phyloP scores from a whole-genome alignment of 2,888 invertebrate genomes.

The Ctena decussata region DNA sequence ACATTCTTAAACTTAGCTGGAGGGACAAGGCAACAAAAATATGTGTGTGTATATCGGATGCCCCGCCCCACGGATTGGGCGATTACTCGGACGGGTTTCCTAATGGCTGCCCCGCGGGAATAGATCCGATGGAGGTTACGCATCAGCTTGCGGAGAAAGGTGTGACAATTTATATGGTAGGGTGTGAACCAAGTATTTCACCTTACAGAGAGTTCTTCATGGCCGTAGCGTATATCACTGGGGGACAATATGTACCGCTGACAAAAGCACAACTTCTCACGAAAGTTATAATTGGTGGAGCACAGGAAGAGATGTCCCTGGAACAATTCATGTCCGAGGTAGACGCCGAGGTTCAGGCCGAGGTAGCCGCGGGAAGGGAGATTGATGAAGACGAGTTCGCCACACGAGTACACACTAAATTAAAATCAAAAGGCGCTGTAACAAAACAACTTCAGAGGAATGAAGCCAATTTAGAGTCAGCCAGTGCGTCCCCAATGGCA shows the following conservation, averaged over 20 bases:
- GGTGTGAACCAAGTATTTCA: constrained; percentile 74
- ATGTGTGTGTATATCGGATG: constrained; percentile 78
- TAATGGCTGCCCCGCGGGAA: constrained; percentile 77
- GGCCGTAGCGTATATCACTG: constrained; percentile 76
- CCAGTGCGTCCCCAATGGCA: background rate
- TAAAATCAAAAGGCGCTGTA: constrained; percentile 40
- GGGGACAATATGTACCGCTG: constrained; percentile 81
- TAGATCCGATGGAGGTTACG: constrained; percentile 74
- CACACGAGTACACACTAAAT: constrained; percentile 23
- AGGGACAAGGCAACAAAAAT: constrained; percentile 76
- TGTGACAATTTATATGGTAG: constrained; percentile 77
- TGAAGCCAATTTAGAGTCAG: background rate
- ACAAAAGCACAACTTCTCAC: constrained; percentile 68
- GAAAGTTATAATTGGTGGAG: constrained; percentile 79
- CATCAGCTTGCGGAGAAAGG: constrained; percentile 74
- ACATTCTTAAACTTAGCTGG: constrained; percentile 76
- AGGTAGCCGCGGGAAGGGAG: constrained; percentile 43
- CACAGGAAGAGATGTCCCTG: constrained; percentile 79
- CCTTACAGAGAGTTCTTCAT: constrained; percentile 78
- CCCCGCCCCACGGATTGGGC: constrained; percentile 79
- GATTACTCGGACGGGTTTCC: constrained; percentile 71
- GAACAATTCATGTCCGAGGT: constrained; percentile 75
- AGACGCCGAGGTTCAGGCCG: constrained; percentile 67
- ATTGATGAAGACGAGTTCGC: constrained; percentile 46
- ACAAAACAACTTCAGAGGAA: constrained; percentile 49